A percentile compares a stretch with the other conserved stretches of the same genome.
phyloP scores from a whole-genome alignment of 2,113 vertebrate species.

The Polypterus senegalus region DNA sequence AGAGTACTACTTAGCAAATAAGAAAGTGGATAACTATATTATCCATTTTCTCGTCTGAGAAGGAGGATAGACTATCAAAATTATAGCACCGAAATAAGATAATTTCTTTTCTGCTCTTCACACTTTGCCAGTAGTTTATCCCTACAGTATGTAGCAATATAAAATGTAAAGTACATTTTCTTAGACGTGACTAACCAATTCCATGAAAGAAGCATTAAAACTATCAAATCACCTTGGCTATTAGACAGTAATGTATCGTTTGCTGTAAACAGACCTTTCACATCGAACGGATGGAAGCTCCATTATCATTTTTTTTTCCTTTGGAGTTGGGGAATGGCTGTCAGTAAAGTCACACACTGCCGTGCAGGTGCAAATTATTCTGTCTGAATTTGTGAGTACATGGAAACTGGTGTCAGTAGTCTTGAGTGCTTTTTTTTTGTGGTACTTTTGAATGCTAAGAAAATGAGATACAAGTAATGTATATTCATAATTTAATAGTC shows the following conservation, averaged over 20 bases:
- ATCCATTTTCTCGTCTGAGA: no score
- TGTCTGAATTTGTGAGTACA: background rate
- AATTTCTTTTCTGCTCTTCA: no score
- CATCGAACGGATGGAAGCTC: background rate
- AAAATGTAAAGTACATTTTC: no score
- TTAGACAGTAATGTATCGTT: conserved; percentile 1
- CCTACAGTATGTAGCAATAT: no score
- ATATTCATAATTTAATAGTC: background rate
- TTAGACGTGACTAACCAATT: no score
- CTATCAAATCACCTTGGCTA: background rate
- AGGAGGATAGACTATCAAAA: no score
- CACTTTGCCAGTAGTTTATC: no score
- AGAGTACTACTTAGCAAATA: no score
- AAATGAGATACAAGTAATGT: background rate
- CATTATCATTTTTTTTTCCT: background rate
- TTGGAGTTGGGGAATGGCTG: background rate
- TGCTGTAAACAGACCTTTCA: background rate
- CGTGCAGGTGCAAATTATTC: background rate
- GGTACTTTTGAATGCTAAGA: no score
- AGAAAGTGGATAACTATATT: no score
- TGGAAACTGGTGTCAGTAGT: background rate
- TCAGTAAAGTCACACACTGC: conserved; percentile 1
- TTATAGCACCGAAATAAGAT: no score
- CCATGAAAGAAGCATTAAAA: background rate
- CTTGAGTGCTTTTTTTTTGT: background rate